Base-by-base conservation (phyloP, 2,797 vertebrate genomes). In the Oophaga sylvatica region DNA sequence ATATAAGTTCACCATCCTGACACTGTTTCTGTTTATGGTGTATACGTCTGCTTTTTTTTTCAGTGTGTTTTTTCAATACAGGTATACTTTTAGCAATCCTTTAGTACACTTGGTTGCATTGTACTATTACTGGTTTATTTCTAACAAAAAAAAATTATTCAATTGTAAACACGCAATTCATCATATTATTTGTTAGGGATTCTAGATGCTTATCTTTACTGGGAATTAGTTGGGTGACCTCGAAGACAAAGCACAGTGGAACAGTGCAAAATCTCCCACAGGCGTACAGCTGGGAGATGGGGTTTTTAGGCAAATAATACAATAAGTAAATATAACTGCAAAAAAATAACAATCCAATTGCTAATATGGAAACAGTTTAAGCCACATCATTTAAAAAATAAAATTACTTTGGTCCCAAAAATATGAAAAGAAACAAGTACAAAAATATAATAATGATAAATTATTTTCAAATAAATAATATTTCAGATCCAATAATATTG, bases 401-500 rank as follows among this genome's bases (percentile, higher is more conserved):
- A 73, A 73, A 41, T 22, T 45, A 73, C 70, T 73, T 76, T 76
- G 73, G 73, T 76, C 26, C 73, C 41, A 48, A 76, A 71, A 73
- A 73, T n/a, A 48, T 76, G 41, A 76, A 79, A 79, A 20, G 19
- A 78, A 59, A 4, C 16, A 79, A 35, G 13, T 60, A 59, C 15
- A 79, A 78, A 79, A 31, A 79, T 79, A 79, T 48, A 76, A 76
- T 12, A 76, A 76, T 48, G 73, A n/a, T 53, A 53, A 53, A 48
- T 53, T 76, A 76, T 45, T 76, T 19, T 76, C 53, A 76, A 48
- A 73, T 73, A 73, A 73, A n/a, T 81, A 6, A 63, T 81, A 16
- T 45, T 63, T 31, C 6, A 57, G 53, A 31, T 56, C 2, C 10
- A 29, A 78, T 78, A 29, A 20, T 45, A 80, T 22, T 4, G 59